Conservation (phyloP, 2,888 invertebrate species). For the Sinodicranocentrus sp. region DNA sequence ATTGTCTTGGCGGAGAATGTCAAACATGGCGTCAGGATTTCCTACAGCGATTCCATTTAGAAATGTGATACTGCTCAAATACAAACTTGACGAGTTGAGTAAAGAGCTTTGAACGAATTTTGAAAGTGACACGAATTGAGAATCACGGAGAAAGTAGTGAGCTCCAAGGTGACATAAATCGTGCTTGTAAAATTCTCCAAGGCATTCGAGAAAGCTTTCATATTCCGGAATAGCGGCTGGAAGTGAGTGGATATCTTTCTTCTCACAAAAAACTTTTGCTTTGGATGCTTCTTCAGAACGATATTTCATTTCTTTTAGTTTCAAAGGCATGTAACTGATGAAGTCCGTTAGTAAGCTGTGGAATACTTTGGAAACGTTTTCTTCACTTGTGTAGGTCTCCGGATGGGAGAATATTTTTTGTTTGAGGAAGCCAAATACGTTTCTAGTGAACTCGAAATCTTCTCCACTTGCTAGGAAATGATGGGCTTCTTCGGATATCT, state of each 20-base stretch:
- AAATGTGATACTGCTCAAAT: constrained; percentile 92
- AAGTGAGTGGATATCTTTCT: constrained; percentile 78
- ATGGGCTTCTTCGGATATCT: neutral
- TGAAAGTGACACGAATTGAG: constrained; percentile 82
- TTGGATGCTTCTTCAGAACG: constrained; percentile 95
- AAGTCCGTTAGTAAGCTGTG: constrained; percentile 94
- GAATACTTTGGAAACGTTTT: constrained; percentile 89
- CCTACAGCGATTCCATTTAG: constrained; percentile 89
- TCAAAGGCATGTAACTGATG: constrained; percentile 94
- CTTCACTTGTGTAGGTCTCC: constrained; percentile 63
- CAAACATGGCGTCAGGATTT: constrained; percentile 88
- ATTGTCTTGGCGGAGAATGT: constrained; percentile 86
- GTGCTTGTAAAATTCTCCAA: constrained; percentile 87
- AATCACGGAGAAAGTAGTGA: constrained; percentile 79
- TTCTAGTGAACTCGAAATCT: constrained; percentile 72
- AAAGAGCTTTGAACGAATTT: constrained; percentile 95
- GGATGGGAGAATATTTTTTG: constrained; percentile 67
- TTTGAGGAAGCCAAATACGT: constrained; percentile 73
- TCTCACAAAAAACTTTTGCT: constrained; percentile 85
- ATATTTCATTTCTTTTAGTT: constrained; percentile 89
- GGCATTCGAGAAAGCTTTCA: constrained; percentile 88
- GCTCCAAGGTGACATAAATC: constrained; percentile 86
- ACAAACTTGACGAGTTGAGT: constrained; percentile 88
- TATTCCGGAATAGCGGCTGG: constrained; percentile 87
- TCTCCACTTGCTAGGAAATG: constrained; percentile 35